Percentiles rank a stretch among this genome's conserved stretches.
Conservation (phyloP, 2,797 vertebrate species). For the Chelidonichthys spinosus region DNA sequence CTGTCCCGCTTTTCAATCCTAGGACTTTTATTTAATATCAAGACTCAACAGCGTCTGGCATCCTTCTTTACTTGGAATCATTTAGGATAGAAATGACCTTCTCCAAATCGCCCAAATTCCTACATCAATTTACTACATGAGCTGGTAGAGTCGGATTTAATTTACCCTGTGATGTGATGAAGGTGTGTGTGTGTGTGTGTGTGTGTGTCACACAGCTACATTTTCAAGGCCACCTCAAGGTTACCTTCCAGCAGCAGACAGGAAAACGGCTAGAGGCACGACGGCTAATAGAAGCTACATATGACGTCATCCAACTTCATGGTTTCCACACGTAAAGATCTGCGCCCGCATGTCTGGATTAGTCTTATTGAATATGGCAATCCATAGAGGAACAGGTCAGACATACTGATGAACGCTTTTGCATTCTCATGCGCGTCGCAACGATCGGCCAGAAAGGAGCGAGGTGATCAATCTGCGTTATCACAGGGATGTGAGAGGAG, state of each 20-base stretch:
- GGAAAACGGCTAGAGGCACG: neutral
- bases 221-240: constrained; percentile 73
- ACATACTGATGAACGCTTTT: constrained; percentile 11
- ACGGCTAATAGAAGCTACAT: constrained; percentile 27
- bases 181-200: constrained; percentile 11
- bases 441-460: constrained; percentile 41
- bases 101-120: constrained; percentile 40
- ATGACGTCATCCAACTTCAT: constrained; percentile 17
- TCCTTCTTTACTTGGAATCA: constrained; percentile 29
- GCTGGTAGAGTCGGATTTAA: constrained; percentile 22
- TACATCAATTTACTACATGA: constrained; percentile 57
- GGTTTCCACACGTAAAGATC: constrained; percentile 8
- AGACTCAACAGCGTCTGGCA: constrained; percentile 23
- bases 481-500: constrained; percentile 27
- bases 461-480: constrained; percentile 58
- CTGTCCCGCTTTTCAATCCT: constrained; percentile 11
- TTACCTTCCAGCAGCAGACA: constrained; percentile 45
- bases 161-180: constrained; percentile 33
- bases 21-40: constrained; percentile 44
- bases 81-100: constrained; percentile 43
- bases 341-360: constrained; percentile 13
- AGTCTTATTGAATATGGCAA: constrained; percentile 58
- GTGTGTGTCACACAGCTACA: constrained; percentile 16
- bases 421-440: constrained; percentile 29
- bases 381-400: constrained; percentile 60